These are phyloP conservation scores for Tapirus indicus DNA, from an alignment of 2,797 vertebrate genomes.

Conservation along the genomic window DNA sequence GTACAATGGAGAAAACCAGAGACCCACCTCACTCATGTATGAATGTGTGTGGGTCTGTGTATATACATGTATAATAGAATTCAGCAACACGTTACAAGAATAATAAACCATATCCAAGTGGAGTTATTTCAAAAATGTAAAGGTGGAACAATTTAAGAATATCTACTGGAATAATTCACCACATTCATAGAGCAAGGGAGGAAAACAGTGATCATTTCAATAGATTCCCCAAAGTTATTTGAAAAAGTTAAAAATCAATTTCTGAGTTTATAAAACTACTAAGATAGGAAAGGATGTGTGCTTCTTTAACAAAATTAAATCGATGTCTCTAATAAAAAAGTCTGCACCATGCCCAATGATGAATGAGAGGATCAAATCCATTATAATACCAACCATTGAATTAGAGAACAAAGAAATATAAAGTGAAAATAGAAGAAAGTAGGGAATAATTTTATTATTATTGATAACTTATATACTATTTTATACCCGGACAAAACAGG, in stretches of 20 bases:
- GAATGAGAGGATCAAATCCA: background rate
- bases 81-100: background rate
- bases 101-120: background rate
- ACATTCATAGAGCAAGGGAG: background rate
- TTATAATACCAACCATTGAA: background rate
- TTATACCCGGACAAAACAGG: background rate
- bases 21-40: background rate
- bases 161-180: background rate
- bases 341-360: background rate
- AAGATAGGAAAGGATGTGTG: background rate
- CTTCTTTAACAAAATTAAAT: background rate
- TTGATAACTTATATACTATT: background rate
- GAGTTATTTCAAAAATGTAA: background rate
- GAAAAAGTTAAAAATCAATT: background rate
- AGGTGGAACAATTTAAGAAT: background rate
- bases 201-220: background rate
- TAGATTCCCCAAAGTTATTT: background rate
- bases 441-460: background rate
- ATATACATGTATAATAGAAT: background rate
- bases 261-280: constrained; percentile 27
- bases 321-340: background rate
- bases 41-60: background rate
- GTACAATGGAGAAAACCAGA: background rate
- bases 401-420: background rate
- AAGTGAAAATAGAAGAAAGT: background rate